These are phyloP conservation scores for Tachysurus fulvidraco DNA, from an alignment of 2,113 vertebrate genomes.

Conservation along the genomic window DNA sequence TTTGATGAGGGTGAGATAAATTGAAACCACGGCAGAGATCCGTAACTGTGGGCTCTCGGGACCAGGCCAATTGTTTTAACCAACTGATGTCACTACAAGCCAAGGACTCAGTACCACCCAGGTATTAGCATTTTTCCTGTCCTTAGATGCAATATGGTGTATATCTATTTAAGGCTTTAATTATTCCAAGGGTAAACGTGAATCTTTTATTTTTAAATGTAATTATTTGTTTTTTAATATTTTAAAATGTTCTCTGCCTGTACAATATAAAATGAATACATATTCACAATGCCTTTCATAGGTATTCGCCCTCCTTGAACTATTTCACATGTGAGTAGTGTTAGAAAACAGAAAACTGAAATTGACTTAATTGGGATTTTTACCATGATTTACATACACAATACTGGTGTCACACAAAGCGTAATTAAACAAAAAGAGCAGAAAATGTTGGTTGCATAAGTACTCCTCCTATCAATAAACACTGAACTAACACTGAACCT, in stretches of 20 bases:
- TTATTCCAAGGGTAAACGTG: neutral
- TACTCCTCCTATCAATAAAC: neutral
- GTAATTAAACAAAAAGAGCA: neutral
- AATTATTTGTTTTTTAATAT: neutral
- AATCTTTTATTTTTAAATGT: neutral
- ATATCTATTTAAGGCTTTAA: conserved; percentile 74
- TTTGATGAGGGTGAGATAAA: conserved; percentile 33
- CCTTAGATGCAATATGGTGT: conserved; percentile 28
- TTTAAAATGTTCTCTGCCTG: neutral
- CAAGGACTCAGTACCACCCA: conserved; percentile 58
- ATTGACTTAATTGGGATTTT: neutral
- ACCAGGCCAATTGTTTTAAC: conserved; percentile 25
- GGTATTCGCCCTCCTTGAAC: neutral
- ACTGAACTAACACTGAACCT: neutral
- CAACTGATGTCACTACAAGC: conserved; percentile 18
- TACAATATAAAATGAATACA: neutral
- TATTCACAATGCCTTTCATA: neutral
- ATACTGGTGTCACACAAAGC: neutral
- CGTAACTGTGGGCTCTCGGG: conserved; percentile 68
- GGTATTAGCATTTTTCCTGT: conserved; percentile 67
- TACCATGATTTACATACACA: neutral
- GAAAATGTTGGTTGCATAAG: neutral
- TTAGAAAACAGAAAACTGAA: neutral
- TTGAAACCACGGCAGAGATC: conserved; percentile 65
- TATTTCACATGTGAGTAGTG: neutral